phyloP scores from a whole-genome alignment of 2,888 invertebrate genomes.

The Choreutis nemorana region DNA sequence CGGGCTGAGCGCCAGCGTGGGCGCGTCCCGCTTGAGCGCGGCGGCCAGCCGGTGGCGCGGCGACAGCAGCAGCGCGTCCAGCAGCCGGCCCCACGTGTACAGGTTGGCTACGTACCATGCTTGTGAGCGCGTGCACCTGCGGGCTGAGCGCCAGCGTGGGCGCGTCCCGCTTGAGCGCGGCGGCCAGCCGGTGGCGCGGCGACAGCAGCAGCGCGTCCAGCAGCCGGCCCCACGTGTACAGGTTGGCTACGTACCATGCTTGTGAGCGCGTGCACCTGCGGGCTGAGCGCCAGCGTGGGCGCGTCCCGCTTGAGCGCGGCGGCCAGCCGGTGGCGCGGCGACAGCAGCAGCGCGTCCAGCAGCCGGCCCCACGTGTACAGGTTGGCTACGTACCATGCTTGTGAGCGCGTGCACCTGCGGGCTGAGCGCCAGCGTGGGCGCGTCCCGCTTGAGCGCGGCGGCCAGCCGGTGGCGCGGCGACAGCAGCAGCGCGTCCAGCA shows the following conservation, averaged over 20 bases:
- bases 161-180: conserved; percentile 84
- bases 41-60: conserved; percentile 70
- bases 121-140: conserved; percentile 87
- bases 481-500: conserved; percentile 74
- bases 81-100: conserved; percentile 79
- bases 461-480: conserved; percentile 74
- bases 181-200: conserved; percentile 74
- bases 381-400: conserved; percentile 83
- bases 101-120: conserved; percentile 84
- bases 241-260: conserved; percentile 81
- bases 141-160: conserved; percentile 82
- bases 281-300: conserved; percentile 68
- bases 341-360: conserved; percentile 75
- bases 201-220: conserved; percentile 78
- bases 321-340: conserved; percentile 72
- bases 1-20: conserved; percentile 80
- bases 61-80: conserved; percentile 77
- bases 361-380: conserved; percentile 81
- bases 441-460: conserved; percentile 84
- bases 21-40: conserved; percentile 86
- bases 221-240: conserved; percentile 81
- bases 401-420: conserved; percentile 88
- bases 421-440: conserved; percentile 82
- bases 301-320: conserved; percentile 86
- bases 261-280: conserved; percentile 73